Conservation (phyloP, 2,797 vertebrate genomes). For the Ibycter americanus region DNA sequence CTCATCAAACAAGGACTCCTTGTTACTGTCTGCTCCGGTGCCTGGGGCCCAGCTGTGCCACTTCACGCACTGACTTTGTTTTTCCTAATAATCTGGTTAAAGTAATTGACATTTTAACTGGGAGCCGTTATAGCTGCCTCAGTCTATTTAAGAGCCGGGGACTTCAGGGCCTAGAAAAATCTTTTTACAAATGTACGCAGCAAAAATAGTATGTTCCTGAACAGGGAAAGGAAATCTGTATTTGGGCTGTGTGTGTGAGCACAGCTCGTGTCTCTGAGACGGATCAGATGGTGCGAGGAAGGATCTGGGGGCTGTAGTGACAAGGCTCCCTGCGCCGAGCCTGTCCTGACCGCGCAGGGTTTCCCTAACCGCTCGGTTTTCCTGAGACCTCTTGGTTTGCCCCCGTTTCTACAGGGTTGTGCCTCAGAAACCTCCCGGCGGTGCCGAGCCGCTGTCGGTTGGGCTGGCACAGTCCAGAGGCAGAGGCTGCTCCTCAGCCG, state of each 20-base stretch:
- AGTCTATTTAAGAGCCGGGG: not conserved
- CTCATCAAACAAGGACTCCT: slow-evolving; percentile 42
- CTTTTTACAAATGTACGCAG: not conserved
- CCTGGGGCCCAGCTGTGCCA: slow-evolving; percentile 31
- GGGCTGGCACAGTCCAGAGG: not conserved
- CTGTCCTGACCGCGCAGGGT: not conserved
- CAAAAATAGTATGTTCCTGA: not conserved
- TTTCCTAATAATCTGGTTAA: slow-evolving; percentile 61
- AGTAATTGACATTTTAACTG: slow-evolving; percentile 65
- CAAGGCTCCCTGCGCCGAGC: not conserved
- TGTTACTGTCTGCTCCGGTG: slow-evolving; percentile 3
- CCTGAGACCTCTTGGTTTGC: not conserved
- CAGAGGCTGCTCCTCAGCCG: not conserved
- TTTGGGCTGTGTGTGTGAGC: not conserved
- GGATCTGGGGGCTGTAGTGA: not conserved
- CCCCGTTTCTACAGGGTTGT: not conserved
- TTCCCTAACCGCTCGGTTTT: not conserved
- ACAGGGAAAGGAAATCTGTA: not conserved
- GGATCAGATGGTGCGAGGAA: not conserved
- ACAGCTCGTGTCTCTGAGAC: not conserved
- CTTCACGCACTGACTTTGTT: not conserved
- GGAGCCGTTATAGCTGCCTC: not conserved
- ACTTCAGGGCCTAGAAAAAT: slow-evolving; percentile 27
- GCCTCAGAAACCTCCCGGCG: fast-evolving
- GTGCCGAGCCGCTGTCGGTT: not conserved